Evolutionary conservation across 2,888 invertebrate genomes (phyloP).

Genomic region (Pammene fasciana): DNA sequence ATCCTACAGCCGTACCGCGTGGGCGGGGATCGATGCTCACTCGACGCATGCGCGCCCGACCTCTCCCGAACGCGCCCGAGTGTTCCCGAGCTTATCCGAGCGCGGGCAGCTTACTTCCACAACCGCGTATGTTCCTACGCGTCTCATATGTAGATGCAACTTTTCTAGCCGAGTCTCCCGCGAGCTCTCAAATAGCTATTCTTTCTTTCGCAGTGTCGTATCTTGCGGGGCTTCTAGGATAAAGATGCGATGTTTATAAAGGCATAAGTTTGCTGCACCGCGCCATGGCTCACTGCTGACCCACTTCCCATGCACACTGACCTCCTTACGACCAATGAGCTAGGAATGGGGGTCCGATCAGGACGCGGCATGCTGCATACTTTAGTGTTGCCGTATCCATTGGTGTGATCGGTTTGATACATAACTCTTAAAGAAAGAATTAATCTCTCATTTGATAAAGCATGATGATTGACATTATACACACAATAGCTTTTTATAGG

Average conservation of each 20-base stretch:
- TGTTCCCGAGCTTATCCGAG: constrained; percentile 56
- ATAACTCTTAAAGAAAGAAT: neutral
- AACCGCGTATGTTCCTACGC: neutral
- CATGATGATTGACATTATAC: too few relatives aligned
- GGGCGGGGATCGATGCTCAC: constrained; percentile 64
- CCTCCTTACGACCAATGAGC: constrained; percentile 76
- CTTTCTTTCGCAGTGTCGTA: neutral
- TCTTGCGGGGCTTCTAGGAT: neutral
- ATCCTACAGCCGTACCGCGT: constrained; percentile 59
- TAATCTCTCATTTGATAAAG: too few relatives aligned
- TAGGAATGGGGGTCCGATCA: constrained; percentile 48
- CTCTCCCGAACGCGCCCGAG: constrained; percentile 62
- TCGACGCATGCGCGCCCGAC: constrained; percentile 70
- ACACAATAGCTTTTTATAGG: too few relatives aligned
- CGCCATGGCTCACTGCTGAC: constrained; percentile 48
- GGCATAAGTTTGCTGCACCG: constrained; percentile 52
- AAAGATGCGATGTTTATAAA: neutral
- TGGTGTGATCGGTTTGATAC: neutral
- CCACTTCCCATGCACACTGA: constrained; percentile 70
- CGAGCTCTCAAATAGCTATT: neutral
- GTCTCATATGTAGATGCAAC: neutral
- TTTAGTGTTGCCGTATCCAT: constrained; percentile 3
- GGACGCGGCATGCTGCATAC: constrained; percentile 45
- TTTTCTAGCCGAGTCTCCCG: neutral
- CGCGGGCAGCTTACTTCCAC: constrained; percentile 31